Evolutionary conservation across 1,140 invertebrate genomes (phyloP), one percentile per base, ranked within the genome.

Genomic region (Ceratosolen solmsi): DNA sequence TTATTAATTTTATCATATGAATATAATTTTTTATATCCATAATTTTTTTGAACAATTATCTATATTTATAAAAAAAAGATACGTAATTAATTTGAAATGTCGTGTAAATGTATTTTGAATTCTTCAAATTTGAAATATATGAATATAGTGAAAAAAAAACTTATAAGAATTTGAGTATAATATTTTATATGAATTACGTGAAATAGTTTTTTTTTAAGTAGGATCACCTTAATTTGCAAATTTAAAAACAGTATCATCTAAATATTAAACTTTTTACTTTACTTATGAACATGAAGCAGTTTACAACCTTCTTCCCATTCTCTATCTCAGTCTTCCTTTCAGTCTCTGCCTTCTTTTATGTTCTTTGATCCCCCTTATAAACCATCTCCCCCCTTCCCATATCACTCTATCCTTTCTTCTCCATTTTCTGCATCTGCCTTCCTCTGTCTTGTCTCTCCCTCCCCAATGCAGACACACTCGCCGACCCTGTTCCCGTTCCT

Each of bases 351-450:
- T 80, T 70, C 49, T 71, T 80, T 75, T 73, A 70, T 27, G 30
- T 71, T 79, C 33, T 51, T 49, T 71, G 25, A 49, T 49, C 63
- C 36, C 36, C 22, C 25, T 68, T 17, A 38, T 68, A 68, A 68
- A 68, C 33, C 33, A 27, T 56, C 25, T 74, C 25, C 5, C 11
- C 20, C n/a, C n/a, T n/a, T n/a, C n/a, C n/a, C n/a, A n/a, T n/a
- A n/a, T n/a, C n/a, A n/a, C n/a, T 74, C 70, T 63, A 36, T 60
- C 54, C 36, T 74, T 27, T 68, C 15, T 68, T 30, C 84, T 84
- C 76, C 72, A 79, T 85, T 74, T 84, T 81, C 70, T 71, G 13
- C 41, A 27, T 49, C 41, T 46, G 70, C 41, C 41, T 71, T 49
- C 49, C 70, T 71, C 41, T 46, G 33, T 68, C 22, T 38, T 1